Base-by-base conservation (phyloP, 2,888 invertebrate species). In the Scaptodrosophila latifasciaeformis region DNA sequence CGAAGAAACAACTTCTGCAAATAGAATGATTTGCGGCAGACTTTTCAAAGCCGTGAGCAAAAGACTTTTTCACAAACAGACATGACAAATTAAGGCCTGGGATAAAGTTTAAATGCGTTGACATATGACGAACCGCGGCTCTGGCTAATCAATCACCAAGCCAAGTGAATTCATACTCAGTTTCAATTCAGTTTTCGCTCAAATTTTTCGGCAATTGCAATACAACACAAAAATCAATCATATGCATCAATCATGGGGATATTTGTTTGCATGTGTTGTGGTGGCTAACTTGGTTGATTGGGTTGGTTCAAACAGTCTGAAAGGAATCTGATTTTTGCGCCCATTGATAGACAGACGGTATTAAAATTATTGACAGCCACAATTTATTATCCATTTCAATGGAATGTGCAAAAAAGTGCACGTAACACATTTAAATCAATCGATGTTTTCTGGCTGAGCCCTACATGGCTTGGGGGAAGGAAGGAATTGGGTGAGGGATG, bases 341-440 rank as follows among this genome's bases (percentile, higher is more conserved):
- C n/a, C n/a, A n/a, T n/a, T 82, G 80, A 82, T 70, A 75, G 76
- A 81, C 74, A 80, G 65, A 58, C 51, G 70, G 68, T 67, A 81
- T 81, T 71, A 72, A 83, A 79, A 67, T 67, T 79, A 82, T 75
- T 82, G 82, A 82, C 82, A 82, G 75, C 71, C 60, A 70, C 74
- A 75, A 82, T 82, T 82, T 82, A 82, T 82, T 81, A 82, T 77
- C 77, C 72, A 78, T 70, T 75, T 56, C 50, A 49, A 54, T 56
- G 53, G 42, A n/a, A n/a, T n/a, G n/a, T 51, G 51, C 51, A 47
- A 51, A 17, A 65, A 49, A 51, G 17, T 52, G 45, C 60, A 57
- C 67, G 59, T 59, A 62, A 65, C 40, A 52, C 65, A 56, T 61
- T 24, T 24, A 24, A 24, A 24, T 24, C 24, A 24, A 24, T 24